Conservation (phyloP, 2,888 invertebrate genomes). For the Ferrisia virgata region DNA sequence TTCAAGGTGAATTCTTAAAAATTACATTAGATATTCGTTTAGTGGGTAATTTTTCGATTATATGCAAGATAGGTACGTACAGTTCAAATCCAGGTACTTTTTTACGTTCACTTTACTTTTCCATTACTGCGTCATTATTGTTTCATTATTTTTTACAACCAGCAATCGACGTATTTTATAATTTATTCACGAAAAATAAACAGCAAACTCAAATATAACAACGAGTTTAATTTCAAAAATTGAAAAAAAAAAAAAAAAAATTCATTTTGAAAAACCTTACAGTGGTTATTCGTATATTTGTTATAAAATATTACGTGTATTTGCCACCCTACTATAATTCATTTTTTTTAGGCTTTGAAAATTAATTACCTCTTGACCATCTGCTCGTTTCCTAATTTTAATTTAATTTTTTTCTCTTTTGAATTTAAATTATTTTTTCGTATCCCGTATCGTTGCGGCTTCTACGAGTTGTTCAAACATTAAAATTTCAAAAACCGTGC, state of each 20-base stretch:
- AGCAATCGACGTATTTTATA: constrained; percentile 20
- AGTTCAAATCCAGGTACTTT: neutral
- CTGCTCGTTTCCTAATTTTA: constrained; percentile 30
- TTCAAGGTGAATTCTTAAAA: neutral
- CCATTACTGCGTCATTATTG: neutral
- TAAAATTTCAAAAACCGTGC: neutral
- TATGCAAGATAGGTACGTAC: neutral
- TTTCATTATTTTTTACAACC: neutral
- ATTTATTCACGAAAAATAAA: neutral
- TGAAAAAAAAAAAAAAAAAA: no score
- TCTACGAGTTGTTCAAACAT: neutral
- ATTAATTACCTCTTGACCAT: constrained; percentile 28
- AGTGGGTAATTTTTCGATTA: neutral
- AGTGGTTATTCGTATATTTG: neutral
- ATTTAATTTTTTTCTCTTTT: constrained; percentile 22
- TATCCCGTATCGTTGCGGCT: neutral
- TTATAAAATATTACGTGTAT: constrained; percentile 12
- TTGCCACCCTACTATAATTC: neutral
- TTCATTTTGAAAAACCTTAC: neutral
- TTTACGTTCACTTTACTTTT: neutral
- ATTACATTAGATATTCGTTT: neutral
- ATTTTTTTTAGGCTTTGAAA: constrained; percentile 19
- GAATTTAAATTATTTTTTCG: constrained; percentile 1
- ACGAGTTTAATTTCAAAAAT: neutral
- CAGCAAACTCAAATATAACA: neutral